A percentile compares a stretch with the other conserved stretches of the same genome.
phyloP scores from a whole-genome alignment of 2,797 vertebrate genomes.

The Gadopsis marmoratus region DNA sequence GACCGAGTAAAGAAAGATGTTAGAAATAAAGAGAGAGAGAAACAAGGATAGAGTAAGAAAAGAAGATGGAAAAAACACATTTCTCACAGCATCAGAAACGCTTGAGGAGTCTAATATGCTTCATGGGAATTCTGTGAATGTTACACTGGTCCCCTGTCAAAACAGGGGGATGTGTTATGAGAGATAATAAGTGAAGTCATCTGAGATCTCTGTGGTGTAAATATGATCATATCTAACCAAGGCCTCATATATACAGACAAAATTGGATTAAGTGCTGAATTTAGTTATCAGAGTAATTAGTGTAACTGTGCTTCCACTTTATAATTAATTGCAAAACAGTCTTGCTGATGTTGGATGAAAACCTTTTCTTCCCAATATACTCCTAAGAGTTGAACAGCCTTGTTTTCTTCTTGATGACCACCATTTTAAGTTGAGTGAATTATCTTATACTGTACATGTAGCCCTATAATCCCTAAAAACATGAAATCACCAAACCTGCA shows the following conservation, averaged over 20 bases:
- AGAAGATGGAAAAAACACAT: conserved; percentile 19
- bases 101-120: conserved; percentile 3
- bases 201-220: conserved; percentile 51
- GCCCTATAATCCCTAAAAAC: conserved; percentile 46
- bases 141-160: conserved; percentile 41
- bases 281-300: conserved; percentile 32
- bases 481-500: conserved; percentile 44
- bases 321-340: neutral
- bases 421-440: conserved; percentile 23
- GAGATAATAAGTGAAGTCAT: conserved; percentile 65
- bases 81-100: conserved; percentile 16
- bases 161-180: conserved; percentile 62
- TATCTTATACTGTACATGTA: neutral
- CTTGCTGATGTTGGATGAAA: neutral
- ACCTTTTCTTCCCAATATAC: neutral
- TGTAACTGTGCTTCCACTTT: conserved; percentile 32
- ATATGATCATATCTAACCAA: conserved; percentile 55
- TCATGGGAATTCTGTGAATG: conserved; percentile 15
- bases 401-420: conserved; percentile 20
- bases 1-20: conserved; percentile 56
- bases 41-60: conserved; percentile 10
- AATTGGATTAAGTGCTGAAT: conserved; percentile 34
- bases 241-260: conserved; percentile 13
- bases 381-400: neutral
- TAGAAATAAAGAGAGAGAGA: conserved; percentile 28